Base-by-base conservation (phyloP, 2,797 vertebrate genomes). In the Sebastes ruberrimus region DNA sequence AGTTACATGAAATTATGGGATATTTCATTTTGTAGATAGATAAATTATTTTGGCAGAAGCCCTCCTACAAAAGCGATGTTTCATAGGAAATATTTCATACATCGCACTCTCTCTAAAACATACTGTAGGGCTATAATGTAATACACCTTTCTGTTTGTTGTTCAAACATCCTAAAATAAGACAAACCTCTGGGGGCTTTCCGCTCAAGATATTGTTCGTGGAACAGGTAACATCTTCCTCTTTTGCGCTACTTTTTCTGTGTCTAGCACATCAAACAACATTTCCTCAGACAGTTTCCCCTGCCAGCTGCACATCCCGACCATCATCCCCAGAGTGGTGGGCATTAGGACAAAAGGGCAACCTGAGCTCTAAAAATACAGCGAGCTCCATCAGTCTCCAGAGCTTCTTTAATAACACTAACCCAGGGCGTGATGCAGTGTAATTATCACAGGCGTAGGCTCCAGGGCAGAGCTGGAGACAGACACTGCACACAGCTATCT, bases 351-450 rank as follows among this genome's bases (percentile, higher is more conserved):
- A 85, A 87, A 88, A 90, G 85, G 76, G 72, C 88, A 84, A 74
- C 67, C 71, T 83, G 74, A 81, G 69, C 74, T 87, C 86, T 86
- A 85, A 92, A 91, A 91, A 86, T 89, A 90, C 68, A 65, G 66
- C 33, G 2, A 73, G 52, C 71, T 76, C 71, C 56, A 78, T 84
- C 71, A 84, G 81, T 86, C 77, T 74, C 38, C 18, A 8, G 72
- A 22, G 71, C 28, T 81, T 75, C 67, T 85, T 81, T 88, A 87
- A 88, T 85, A 81, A 88, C 76, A 78, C 7, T 42, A 84, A 88
- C 83, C 62, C 53, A 52, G 76, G 74, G 76, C 69, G 11, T 71
- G 76, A 82, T 78, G 60, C 53, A 59, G 35, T 84, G 76, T 90
- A 87, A 93, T 91, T 86, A 89, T 88, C 74, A 78, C 60, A 66